These are phyloP conservation scores for Lamellibrachia satsuma DNA, from an alignment of 2,888 invertebrate genomes.

Conservation along the genomic window DNA sequence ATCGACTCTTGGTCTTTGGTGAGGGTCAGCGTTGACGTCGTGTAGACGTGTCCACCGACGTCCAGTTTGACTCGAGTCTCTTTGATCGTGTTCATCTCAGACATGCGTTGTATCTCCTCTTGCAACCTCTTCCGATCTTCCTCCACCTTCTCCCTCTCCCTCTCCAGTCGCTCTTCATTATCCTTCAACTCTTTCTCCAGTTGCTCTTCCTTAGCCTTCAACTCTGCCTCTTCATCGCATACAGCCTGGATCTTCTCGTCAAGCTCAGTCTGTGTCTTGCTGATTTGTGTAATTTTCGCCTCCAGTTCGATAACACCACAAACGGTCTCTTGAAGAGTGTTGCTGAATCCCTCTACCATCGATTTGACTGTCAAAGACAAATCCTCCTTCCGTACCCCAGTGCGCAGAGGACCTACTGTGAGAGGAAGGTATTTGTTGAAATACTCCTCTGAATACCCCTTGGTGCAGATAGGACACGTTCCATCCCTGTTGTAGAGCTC, in stretches of 20 bases:
- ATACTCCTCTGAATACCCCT: background rate
- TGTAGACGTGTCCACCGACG: slow-evolving; percentile 47
- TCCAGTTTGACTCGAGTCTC: slow-evolving; percentile 46
- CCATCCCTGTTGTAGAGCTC: background rate
- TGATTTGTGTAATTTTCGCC: slow-evolving; percentile 22
- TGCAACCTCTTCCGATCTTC: slow-evolving; percentile 36
- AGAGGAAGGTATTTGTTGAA: background rate
- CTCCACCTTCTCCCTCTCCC: slow-evolving; percentile 29
- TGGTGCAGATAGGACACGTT: background rate
- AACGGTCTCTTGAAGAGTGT: slow-evolving; percentile 38
- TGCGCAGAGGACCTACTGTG: background rate
- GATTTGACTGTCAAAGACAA: background rate
- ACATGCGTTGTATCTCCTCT: slow-evolving; percentile 36
- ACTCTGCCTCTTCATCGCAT: slow-evolving; percentile 28
- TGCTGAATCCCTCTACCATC: slow-evolving; percentile 33
- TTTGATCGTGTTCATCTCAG: slow-evolving; percentile 38
- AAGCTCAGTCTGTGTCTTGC: background rate
- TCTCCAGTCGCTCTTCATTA: slow-evolving; percentile 22
- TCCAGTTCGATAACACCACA: slow-evolving; percentile 36
- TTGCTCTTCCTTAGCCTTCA: slow-evolving; percentile 23
- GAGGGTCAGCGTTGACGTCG: slow-evolving; percentile 47
- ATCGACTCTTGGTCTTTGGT: slow-evolving; percentile 45
- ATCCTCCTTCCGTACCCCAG: background rate
- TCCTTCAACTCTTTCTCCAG: slow-evolving; percentile 22
- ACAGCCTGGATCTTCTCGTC: background rate